Evolutionary conservation across 2,797 vertebrate genomes (phyloP).

Genomic region (Lepus oiostolus): DNA sequence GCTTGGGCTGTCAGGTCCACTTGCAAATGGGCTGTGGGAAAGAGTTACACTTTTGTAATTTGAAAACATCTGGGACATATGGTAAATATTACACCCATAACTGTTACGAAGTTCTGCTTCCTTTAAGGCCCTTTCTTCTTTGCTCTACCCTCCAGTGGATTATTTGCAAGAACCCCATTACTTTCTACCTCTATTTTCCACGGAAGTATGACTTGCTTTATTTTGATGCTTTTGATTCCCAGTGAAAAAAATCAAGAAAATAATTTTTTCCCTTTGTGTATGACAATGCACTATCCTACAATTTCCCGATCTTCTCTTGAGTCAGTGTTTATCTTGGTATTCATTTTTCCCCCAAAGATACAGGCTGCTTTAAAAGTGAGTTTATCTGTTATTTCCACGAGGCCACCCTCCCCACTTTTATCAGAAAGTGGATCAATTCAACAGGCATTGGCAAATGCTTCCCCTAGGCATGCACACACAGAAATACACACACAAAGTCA

Average conservation of each 20-base stretch:
- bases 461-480: background rate
- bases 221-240: conserved; percentile 37
- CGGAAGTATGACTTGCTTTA: conserved; percentile 58
- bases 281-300: background rate
- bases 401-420: background rate
- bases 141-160: conserved; percentile 46
- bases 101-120: conserved; percentile 74
- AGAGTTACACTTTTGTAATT: conserved; percentile 69
- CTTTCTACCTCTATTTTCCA: conserved; percentile 65
- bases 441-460: background rate
- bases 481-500: background rate
- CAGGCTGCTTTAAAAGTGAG: background rate
- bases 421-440: background rate
- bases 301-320: background rate
- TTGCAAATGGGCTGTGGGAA: conserved; percentile 80
- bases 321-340: background rate
- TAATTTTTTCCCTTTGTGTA: background rate
- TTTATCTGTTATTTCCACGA: background rate
- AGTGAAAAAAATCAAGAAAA: conserved; percentile 17
- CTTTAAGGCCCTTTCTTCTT: conserved; percentile 73
- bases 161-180: conserved; percentile 60
- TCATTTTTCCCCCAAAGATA: background rate
- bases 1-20: conserved; percentile 74
- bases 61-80: conserved; percentile 82
- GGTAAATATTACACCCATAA: conserved; percentile 82